Conservation (phyloP, 2,888 invertebrate genomes). For the Thymelicus sylvestris region DNA sequence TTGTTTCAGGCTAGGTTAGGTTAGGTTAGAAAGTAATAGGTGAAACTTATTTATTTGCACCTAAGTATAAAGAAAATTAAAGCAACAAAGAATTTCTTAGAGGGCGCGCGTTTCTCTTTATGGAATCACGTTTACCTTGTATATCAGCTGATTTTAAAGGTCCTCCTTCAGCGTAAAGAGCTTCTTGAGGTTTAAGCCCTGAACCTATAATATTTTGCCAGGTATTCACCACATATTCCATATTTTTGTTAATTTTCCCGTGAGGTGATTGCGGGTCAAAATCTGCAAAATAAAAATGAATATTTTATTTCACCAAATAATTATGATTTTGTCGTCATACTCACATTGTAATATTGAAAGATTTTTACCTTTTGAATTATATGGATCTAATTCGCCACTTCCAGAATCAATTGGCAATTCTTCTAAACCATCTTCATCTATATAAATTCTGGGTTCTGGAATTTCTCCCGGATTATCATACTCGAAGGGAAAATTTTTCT, state of each 20-base stretch:
- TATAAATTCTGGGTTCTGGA: conserved; percentile 84
- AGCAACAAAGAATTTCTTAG: conserved; percentile 61
- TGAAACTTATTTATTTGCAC: conserved; percentile 23
- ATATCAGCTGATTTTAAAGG: conserved; percentile 70
- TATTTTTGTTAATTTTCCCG: conserved; percentile 65
- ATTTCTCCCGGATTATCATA: conserved; percentile 76
- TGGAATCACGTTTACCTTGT: conserved; percentile 61
- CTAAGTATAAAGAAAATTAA: conserved; percentile 42
- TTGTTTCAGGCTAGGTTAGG: no score
- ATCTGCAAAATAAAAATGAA: conserved; percentile 2
- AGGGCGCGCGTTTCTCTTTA: not conserved
- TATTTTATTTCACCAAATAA: no score
- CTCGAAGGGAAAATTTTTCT: conserved; percentile 79
- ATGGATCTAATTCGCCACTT: conserved; percentile 72
- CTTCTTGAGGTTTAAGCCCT: conserved; percentile 63
- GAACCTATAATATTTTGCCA: conserved; percentile 69
- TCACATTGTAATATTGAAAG: not conserved
- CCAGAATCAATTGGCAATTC: conserved; percentile 72
- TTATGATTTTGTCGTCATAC: no score
- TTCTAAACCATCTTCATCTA: conserved; percentile 80
- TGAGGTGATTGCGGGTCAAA: conserved; percentile 43
- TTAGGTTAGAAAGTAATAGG: conserved; percentile 16
- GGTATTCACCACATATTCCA: conserved; percentile 75
- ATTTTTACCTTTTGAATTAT: conserved; percentile 65
- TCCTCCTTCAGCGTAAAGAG: conserved; percentile 76